These are phyloP conservation scores for Cyclina sinensis DNA, from an alignment of 1,140 invertebrate genomes.

Conservation along the genomic window DNA sequence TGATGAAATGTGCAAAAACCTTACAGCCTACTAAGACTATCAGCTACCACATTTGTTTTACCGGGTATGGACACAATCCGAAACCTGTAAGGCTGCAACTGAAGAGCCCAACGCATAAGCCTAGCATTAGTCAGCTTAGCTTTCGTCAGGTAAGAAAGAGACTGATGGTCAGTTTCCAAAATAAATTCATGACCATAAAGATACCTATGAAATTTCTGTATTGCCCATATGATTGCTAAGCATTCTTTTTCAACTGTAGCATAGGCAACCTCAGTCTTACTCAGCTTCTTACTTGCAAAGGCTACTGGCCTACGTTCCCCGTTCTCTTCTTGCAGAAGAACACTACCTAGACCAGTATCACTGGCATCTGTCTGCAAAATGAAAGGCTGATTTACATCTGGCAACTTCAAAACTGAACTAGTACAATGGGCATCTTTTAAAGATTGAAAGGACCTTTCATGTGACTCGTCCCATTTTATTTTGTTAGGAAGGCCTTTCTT, in stretches of 20 bases:
- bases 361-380: slow-evolving; percentile 45
- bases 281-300: slow-evolving; percentile 73
- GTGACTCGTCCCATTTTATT: neutral
- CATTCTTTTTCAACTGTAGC: slow-evolving; percentile 83
- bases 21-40: slow-evolving; percentile 15
- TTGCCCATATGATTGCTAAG: slow-evolving; percentile 83
- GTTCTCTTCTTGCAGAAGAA: slow-evolving; percentile 64
- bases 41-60: slow-evolving; percentile 3
- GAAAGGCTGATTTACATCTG: slow-evolving; percentile 81
- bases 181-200: slow-evolving; percentile 38
- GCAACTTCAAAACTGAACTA: slow-evolving; percentile 73
- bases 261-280: slow-evolving; percentile 9
- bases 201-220: slow-evolving; percentile 85
- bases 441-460: too few relatives aligned
- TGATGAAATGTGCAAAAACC: too few relatives aligned
- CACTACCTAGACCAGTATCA: slow-evolving; percentile 58
- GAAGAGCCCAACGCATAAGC: slow-evolving; percentile 67
- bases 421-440: slow-evolving; percentile 58
- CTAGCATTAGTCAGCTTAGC: slow-evolving; percentile 15
- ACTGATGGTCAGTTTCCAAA: slow-evolving; percentile 61
- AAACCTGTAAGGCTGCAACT: slow-evolving; percentile 27
- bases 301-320: slow-evolving; percentile 65
- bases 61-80: neutral
- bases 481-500: neutral
- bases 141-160: slow-evolving; percentile 18